Evolutionary conservation across 2,113 vertebrate species (phyloP).

Genomic region (Barbus barbus): DNA sequence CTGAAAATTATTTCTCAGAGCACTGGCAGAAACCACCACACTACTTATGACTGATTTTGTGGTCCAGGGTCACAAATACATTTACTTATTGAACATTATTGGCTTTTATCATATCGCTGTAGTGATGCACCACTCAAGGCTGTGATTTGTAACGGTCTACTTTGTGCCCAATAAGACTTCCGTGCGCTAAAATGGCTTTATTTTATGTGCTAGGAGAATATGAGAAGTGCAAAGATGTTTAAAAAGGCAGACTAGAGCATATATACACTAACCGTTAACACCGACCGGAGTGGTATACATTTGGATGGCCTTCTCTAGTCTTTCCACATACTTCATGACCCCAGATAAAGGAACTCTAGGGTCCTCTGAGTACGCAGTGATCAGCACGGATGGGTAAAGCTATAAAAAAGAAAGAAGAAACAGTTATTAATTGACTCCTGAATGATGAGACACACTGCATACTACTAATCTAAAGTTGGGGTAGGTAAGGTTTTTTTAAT

Average conservation of each 20-base stretch:
- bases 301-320: constrained; percentile 74
- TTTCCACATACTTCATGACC: constrained; percentile 80
- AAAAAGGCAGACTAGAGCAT: not conserved
- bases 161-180: not conserved
- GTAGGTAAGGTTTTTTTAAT: not conserved
- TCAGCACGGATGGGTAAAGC: constrained; percentile 89
- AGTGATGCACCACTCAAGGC: not conserved
- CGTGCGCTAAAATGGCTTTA: not conserved
- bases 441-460: not conserved
- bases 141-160: not conserved
- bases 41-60: too few relatives aligned
- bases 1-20: too few relatives aligned
- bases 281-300: constrained; percentile 61
- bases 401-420: constrained; percentile 59
- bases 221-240: not conserved
- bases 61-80: not conserved
- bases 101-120: not conserved
- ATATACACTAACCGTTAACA: constrained; percentile 57
- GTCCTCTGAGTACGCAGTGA: constrained; percentile 87
- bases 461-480: not conserved
- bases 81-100: not conserved
- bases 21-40: too few relatives aligned
- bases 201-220: not conserved
- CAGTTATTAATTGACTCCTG: not conserved
- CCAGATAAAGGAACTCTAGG: constrained; percentile 81